Percentiles rank a stretch among this genome's conserved stretches.
Evolutionary conservation across 2,113 vertebrate species (phyloP).

Genomic region (Cromileptes altivelis): DNA sequence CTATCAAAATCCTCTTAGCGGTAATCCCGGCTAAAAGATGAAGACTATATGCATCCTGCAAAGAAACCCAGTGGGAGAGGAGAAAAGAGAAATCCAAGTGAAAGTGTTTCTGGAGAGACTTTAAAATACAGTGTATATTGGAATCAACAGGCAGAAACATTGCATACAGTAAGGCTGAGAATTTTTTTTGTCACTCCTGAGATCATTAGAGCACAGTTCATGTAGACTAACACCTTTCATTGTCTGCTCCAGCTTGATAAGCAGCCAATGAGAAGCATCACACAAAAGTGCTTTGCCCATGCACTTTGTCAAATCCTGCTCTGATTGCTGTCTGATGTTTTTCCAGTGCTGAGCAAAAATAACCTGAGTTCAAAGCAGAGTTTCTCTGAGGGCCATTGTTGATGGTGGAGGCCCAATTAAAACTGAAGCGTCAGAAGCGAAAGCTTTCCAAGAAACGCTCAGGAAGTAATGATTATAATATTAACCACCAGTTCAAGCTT

Average conservation of each 20-base stretch:
- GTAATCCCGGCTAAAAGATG: conserved; percentile 78
- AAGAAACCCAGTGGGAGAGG: neutral
- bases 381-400: conserved; percentile 68
- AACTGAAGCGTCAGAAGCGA: conserved; percentile 58
- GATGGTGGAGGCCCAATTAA: conserved; percentile 72
- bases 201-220: conserved; percentile 49
- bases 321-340: conserved; percentile 58
- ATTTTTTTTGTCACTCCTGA: neutral
- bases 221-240: conserved; percentile 43
- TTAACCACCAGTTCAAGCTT: neutral
- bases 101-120: conserved; percentile 1
- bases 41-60: conserved; percentile 19
- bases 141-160: neutral
- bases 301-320: conserved; percentile 46
- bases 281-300: conserved; percentile 51
- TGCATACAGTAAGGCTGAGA: neutral
- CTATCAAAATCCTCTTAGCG: conserved; percentile 81
- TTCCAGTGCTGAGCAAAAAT: conserved; percentile 68
- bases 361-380: conserved; percentile 63
- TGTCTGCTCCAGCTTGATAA: conserved; percentile 43
- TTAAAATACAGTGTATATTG: neutral
- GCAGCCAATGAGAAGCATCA: conserved; percentile 45
- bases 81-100: neutral
- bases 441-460: conserved; percentile 54
- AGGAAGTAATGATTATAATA: neutral